Evolutionary conservation across 1,140 invertebrate species (phyloP).

Genomic region (Adoxophyes honmai): DNA sequence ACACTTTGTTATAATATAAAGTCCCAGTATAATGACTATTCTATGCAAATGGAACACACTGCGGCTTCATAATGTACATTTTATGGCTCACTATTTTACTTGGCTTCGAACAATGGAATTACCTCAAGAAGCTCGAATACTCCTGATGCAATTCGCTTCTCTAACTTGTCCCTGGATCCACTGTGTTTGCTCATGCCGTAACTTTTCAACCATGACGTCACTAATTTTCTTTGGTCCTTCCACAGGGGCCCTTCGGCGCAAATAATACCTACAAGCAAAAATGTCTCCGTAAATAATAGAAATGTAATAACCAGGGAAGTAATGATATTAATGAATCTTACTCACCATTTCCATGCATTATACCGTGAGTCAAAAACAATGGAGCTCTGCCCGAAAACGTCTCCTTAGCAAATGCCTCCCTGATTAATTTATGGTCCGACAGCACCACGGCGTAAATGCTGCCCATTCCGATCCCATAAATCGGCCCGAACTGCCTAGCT

Average conservation of each 20-base stretch:
- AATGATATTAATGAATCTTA: conserved; percentile 20
- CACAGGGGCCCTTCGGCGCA: conserved; percentile 89
- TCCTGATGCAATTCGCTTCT: conserved; percentile 81
- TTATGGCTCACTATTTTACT: too few relatives aligned
- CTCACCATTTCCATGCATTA: conserved; percentile 91
- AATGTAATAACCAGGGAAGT: neutral
- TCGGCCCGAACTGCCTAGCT: conserved; percentile 81
- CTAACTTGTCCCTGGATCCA: conserved; percentile 79
- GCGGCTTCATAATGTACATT: too few relatives aligned
- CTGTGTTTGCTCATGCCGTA: conserved; percentile 86
- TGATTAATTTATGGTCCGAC: conserved; percentile 83
- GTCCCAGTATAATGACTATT: conserved; percentile 6
- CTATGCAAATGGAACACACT: neutral
- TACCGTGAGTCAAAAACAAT: conserved; percentile 88
- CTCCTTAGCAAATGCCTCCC: conserved; percentile 83
- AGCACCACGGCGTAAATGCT: conserved; percentile 85
- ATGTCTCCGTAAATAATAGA: neutral
- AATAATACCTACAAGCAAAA: conserved; percentile 82
- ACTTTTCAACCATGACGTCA: conserved; percentile 83
- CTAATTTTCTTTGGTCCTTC: conserved; percentile 89
- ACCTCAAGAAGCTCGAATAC: conserved; percentile 81
- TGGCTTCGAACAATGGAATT: conserved; percentile 22
- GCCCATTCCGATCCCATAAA: conserved; percentile 86
- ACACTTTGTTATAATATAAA: neutral
- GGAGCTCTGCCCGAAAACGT: conserved; percentile 85